Conservation (phyloP, 2,113 vertebrate species). For the Zapus hudsonius region DNA sequence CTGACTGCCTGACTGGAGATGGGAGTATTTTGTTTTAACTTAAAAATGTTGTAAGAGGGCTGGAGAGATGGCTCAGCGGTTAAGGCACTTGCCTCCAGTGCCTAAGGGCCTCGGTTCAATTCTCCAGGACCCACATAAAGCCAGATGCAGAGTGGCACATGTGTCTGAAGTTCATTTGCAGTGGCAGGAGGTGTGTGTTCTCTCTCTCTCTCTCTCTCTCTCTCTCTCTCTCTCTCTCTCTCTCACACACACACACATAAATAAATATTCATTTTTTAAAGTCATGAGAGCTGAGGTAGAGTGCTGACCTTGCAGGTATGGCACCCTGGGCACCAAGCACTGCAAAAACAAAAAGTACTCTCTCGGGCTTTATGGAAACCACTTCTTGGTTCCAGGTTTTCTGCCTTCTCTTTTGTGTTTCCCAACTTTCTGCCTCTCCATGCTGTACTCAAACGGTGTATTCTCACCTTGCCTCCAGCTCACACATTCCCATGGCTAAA, state of each 20-base stretch:
- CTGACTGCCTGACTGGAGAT: fast-evolving
- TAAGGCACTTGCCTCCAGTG: too few species aligned
- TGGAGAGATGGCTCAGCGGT: too few species aligned
- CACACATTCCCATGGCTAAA: not conserved
- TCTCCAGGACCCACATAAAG: too few species aligned
- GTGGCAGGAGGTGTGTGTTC: too few species aligned
- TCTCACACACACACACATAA: too few species aligned
- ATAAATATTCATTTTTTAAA: too few species aligned
- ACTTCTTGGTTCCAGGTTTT: not conserved
- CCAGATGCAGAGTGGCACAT: too few species aligned
- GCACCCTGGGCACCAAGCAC: not conserved
- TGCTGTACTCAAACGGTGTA: not conserved
- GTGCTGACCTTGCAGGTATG: not conserved
- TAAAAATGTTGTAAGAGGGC: not conserved
- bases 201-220: too few species aligned
- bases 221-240: too few species aligned
- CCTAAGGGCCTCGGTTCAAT: too few species aligned
- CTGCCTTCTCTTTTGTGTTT: not conserved
- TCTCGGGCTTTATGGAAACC: not conserved
- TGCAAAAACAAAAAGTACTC: not conserved
- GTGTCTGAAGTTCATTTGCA: too few species aligned
- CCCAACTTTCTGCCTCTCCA: not conserved
- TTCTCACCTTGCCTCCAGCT: not conserved
- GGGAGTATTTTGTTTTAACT: not conserved
- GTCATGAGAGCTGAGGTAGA: too few species aligned